phyloP scores from a whole-genome alignment of 2,888 invertebrate species.

The Lathronympha strigana region DNA sequence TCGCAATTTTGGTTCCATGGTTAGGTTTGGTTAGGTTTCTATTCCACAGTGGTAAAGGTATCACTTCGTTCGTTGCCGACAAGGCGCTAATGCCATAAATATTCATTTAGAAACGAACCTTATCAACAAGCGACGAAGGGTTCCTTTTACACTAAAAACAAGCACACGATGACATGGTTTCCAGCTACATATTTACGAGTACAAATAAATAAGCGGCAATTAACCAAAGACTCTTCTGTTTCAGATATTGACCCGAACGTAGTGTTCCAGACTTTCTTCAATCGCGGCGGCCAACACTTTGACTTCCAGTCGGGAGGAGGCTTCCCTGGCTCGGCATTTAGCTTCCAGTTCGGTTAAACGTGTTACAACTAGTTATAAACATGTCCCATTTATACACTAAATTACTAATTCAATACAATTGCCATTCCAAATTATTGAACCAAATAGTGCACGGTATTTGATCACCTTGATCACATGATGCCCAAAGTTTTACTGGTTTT shows the following conservation, averaged over 20 bases:
- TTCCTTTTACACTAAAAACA: too few species aligned
- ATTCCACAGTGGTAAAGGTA: too few species aligned
- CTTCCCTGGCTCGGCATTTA: conserved; percentile 86
- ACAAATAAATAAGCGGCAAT: not conserved
- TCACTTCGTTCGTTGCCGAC: too few species aligned
- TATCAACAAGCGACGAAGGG: too few species aligned
- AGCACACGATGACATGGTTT: too few species aligned
- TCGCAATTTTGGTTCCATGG: too few species aligned
- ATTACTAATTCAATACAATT: conserved; percentile 31
- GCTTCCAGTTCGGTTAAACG: conserved; percentile 88
- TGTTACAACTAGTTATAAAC: not conserved
- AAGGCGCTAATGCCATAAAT: too few species aligned
- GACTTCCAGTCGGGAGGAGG: conserved; percentile 81
- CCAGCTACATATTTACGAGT: too few species aligned
- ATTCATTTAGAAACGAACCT: too few species aligned
- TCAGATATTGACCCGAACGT: conserved; percentile 92
- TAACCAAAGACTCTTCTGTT: conserved; percentile 58
- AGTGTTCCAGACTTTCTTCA: conserved; percentile 94
- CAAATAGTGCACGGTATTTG: conserved; percentile 27
- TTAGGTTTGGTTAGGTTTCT: too few species aligned
- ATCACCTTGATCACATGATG: not conserved
- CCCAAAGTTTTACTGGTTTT: conserved; percentile 8
- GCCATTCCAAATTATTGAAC: conserved; percentile 38
- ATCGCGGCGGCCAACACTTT: conserved; percentile 81
- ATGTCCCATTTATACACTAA: conserved; percentile 17